Evolutionary conservation across 2,113 vertebrate species (phyloP).

Genomic region (Eonycteris spelaea): DNA sequence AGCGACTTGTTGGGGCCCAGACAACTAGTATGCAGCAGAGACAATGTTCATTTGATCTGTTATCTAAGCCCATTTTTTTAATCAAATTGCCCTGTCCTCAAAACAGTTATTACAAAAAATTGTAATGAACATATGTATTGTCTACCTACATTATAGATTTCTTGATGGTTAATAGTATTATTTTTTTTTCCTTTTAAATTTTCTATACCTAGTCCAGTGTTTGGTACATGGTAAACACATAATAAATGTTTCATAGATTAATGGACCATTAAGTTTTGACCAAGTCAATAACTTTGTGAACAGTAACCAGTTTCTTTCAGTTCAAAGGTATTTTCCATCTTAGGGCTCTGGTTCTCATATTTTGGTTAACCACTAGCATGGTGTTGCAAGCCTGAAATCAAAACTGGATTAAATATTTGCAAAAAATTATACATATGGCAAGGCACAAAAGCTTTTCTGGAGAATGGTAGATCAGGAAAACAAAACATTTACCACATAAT

Average conservation of each 20-base stretch:
- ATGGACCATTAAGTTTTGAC: neutral
- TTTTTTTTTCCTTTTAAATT: neutral
- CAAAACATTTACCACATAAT: neutral
- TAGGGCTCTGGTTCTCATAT: neutral
- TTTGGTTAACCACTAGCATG: neutral
- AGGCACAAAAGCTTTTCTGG: neutral
- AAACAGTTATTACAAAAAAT: neutral
- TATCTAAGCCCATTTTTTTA: neutral
- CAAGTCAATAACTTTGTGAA: neutral
- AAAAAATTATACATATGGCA: neutral
- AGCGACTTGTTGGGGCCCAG: neutral
- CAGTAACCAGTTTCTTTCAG: neutral
- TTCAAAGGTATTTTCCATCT: neutral
- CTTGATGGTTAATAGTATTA: neutral
- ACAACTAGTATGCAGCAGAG: neutral
- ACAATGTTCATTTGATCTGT: neutral
- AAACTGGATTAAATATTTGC: neutral
- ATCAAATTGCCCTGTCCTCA: neutral
- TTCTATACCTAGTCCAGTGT: neutral
- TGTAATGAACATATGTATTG: neutral
- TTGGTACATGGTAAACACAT: neutral
- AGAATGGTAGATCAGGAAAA: neutral
- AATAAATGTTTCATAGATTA: neutral
- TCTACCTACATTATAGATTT: neutral
- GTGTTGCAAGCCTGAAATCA: neutral